Conservation (phyloP, 2,113 vertebrate species). For the Ramphastos sulfuratus region DNA sequence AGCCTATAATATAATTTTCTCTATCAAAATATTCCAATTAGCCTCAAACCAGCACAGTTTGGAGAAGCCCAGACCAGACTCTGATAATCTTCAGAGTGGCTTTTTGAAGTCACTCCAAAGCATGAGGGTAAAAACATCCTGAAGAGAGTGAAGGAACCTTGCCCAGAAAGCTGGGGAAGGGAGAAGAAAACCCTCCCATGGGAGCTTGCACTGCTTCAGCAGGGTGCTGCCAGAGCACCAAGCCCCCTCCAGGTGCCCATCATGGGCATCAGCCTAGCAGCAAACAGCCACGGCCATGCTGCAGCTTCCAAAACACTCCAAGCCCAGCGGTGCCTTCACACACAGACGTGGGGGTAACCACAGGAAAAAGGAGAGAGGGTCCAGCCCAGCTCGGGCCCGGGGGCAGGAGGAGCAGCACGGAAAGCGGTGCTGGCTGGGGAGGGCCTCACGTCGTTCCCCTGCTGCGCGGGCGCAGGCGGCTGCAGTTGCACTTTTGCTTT, state of each 20-base stretch:
- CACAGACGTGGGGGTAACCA: too few species aligned
- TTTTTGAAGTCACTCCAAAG: fast-evolving
- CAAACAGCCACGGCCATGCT: fast-evolving
- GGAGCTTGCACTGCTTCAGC: background rate
- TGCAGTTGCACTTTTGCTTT: conserved; percentile 38
- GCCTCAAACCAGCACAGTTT: too few species aligned
- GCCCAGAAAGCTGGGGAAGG: background rate
- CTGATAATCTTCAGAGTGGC: fast-evolving
- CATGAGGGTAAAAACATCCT: fast-evolving
- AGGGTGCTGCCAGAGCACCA: fast-evolving
- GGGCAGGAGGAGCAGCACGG: background rate
- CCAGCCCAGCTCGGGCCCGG: fast-evolving
- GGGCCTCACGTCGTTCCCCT: background rate
- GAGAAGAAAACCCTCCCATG: background rate
- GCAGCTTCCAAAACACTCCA: background rate
- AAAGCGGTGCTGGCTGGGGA: fast-evolving
- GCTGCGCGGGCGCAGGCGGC: background rate
- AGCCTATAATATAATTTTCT: too few species aligned
- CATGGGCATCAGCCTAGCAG: fast-evolving
- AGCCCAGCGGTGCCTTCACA: background rate
- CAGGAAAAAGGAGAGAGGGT: fast-evolving
- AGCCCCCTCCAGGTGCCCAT: fast-evolving
- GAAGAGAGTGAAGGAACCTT: background rate
- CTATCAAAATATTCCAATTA: too few species aligned
- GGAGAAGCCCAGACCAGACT: fast-evolving